Conservation (phyloP, 2,888 invertebrate genomes). For the Scaptomyza reducta region DNA sequence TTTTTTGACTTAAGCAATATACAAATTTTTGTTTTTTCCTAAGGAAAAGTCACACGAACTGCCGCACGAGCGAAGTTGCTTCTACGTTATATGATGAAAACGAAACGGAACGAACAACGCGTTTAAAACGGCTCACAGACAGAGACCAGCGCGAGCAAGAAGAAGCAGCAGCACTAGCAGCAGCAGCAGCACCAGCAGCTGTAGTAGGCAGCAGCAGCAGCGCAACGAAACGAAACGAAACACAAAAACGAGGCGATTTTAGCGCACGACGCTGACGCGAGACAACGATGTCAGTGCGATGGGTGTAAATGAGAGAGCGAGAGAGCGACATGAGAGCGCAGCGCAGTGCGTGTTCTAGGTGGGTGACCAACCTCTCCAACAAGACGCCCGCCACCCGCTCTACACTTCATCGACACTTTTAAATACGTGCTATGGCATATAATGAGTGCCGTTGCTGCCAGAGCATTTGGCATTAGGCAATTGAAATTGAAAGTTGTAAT, state of each 20-base stretch:
- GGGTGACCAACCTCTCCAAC: slow-evolving; percentile 31
- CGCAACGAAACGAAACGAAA: slow-evolving; percentile 63
- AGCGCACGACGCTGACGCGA: slow-evolving; percentile 46
- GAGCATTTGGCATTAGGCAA: slow-evolving; percentile 67
- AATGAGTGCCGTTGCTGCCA: slow-evolving; percentile 41
- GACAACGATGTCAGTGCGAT: slow-evolving; percentile 15
- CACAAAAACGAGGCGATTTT: slow-evolving; percentile 46
- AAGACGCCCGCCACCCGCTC: not conserved
- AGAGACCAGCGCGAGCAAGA: slow-evolving; percentile 47
- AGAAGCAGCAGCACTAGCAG: slow-evolving; percentile 26
- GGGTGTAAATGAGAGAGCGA: slow-evolving; percentile 13
- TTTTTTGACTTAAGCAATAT: slow-evolving; percentile 43
- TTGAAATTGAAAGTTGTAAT: slow-evolving; percentile 76
- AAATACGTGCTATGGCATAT: slow-evolving; percentile 50
- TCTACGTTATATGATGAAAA: slow-evolving; percentile 80
- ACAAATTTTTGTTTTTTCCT: slow-evolving; percentile 36
- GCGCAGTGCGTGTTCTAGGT: slow-evolving; percentile 34
- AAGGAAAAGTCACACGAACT: slow-evolving; percentile 66
- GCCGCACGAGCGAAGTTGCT: slow-evolving; percentile 70
- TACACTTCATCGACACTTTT: slow-evolving; percentile 3
- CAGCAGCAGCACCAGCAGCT: slow-evolving; percentile 38
- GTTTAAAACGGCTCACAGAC: slow-evolving; percentile 46
- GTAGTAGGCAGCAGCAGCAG: slow-evolving; percentile 29
- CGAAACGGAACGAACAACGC: slow-evolving; percentile 60
- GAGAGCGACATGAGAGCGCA: slow-evolving; percentile 10